Evolutionary conservation across 1,140 invertebrate genomes (phyloP).

Genomic region (Argopecten irradians): DNA sequence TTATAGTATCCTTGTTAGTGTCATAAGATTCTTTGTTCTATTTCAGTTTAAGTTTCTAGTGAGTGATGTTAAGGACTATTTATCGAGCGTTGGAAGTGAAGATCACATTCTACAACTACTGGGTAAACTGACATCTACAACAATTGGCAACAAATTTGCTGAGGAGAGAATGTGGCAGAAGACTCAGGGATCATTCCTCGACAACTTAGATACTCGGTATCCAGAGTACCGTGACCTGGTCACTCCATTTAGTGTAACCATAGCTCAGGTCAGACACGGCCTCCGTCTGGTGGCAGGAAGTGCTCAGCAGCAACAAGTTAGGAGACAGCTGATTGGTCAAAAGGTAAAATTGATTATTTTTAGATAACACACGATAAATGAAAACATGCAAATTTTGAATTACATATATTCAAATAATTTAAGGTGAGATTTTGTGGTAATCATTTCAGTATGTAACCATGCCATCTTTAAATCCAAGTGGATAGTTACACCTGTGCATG

Average conservation of each 20-base stretch:
- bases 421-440: too few relatives aligned
- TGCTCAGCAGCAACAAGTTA: neutral
- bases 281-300: constrained; percentile 55
- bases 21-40: constrained; percentile 25
- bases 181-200: constrained; percentile 60
- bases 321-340: constrained; percentile 9
- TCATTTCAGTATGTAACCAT: too few relatives aligned
- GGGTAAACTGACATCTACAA: constrained; percentile 51
- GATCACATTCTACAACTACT: constrained; percentile 55
- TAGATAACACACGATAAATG: neutral
- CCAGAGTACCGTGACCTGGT: constrained; percentile 67
- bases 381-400: neutral
- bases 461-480: too few relatives aligned
- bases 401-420: too few relatives aligned
- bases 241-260: constrained; percentile 62
- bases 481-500: too few relatives aligned
- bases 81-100: constrained; percentile 57
- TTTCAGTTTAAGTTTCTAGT: constrained; percentile 60
- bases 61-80: constrained; percentile 61
- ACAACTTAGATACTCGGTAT: constrained; percentile 57
- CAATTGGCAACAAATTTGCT: constrained; percentile 38
- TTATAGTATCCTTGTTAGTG: neutral
- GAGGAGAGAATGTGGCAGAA: constrained; percentile 68
- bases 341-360: neutral
- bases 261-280: constrained; percentile 66